Evolutionary conservation across 2,797 vertebrate genomes (phyloP).

Genomic region (Acomys russatus): DNA sequence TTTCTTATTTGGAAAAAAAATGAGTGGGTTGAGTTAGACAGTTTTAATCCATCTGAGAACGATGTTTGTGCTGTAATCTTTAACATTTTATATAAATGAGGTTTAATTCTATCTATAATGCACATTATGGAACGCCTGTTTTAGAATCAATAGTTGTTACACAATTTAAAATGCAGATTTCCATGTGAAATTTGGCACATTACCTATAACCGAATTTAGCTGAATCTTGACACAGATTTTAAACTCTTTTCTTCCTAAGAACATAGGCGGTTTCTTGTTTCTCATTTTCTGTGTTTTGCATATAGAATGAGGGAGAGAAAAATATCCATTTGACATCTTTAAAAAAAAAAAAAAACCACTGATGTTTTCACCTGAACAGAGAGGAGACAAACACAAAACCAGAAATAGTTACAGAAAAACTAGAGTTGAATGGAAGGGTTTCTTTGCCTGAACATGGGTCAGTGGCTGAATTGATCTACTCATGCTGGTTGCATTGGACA

Average conservation of each 20-base stretch:
- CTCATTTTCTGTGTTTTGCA: constrained; percentile 63
- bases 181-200: constrained; percentile 61
- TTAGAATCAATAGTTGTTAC: constrained; percentile 28
- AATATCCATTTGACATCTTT: constrained; percentile 23
- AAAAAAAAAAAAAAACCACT: constrained; percentile 60
- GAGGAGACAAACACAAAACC: constrained; percentile 30
- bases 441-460: background rate
- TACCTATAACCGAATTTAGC: constrained; percentile 66
- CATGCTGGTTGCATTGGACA: background rate
- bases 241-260: constrained; percentile 56
- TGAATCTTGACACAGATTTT: constrained; percentile 45
- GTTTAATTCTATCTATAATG: constrained; percentile 36
- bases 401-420: constrained; percentile 46
- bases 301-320: constrained; percentile 7
- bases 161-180: constrained; percentile 65
- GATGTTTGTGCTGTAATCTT: constrained; percentile 36
- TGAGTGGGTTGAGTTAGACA: constrained; percentile 43
- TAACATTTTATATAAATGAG: constrained; percentile 61
- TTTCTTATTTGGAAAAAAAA: constrained; percentile 70
- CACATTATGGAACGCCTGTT: constrained; percentile 13
- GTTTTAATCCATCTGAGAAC: constrained; percentile 54
- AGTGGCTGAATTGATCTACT: background rate
- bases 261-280: background rate
- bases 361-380: constrained; percentile 31
- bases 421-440: background rate